phyloP scores from a whole-genome alignment of 1,140 invertebrate species.

The Venustaconcha ellipsiformis region DNA sequence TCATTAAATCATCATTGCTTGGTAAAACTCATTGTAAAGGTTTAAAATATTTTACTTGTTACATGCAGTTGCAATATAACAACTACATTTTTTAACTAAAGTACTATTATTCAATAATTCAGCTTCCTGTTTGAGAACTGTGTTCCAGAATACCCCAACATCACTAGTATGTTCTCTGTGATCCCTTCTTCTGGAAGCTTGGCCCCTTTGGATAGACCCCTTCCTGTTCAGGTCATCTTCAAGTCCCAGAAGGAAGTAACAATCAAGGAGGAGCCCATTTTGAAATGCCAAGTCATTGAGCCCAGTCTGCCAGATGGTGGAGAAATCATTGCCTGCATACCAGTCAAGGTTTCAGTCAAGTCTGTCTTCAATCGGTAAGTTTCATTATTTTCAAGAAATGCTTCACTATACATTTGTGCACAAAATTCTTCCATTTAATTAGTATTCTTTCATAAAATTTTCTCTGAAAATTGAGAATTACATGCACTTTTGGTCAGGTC shows the following conservation, averaged over 20 bases:
- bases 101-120: not conserved
- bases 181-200: constrained; percentile 59
- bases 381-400: not conserved
- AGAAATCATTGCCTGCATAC: constrained; percentile 67
- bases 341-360: constrained; percentile 67
- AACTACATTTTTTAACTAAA: too few species aligned
- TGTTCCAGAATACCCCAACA: constrained; percentile 51
- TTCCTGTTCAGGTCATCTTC: constrained; percentile 65
- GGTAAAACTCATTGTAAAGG: too few species aligned
- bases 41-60: too few species aligned
- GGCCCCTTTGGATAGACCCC: constrained; percentile 59
- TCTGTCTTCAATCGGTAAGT: constrained; percentile 68
- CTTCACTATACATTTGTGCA: not conserved
- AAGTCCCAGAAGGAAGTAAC: constrained; percentile 61
- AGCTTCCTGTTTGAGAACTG: constrained; percentile 64
- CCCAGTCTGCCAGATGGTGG: constrained; percentile 63
- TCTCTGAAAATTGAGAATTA: too few species aligned
- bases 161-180: constrained; percentile 61
- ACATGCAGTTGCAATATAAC: too few species aligned
- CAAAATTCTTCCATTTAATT: not conserved
- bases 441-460: too few species aligned
- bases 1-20: too few species aligned
- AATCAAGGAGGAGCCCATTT: constrained; percentile 65
- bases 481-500: too few species aligned
- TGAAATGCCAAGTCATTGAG: constrained; percentile 68